Conservation (phyloP, 2,113 vertebrate genomes). For the Oncorhynchus kisutch region DNA sequence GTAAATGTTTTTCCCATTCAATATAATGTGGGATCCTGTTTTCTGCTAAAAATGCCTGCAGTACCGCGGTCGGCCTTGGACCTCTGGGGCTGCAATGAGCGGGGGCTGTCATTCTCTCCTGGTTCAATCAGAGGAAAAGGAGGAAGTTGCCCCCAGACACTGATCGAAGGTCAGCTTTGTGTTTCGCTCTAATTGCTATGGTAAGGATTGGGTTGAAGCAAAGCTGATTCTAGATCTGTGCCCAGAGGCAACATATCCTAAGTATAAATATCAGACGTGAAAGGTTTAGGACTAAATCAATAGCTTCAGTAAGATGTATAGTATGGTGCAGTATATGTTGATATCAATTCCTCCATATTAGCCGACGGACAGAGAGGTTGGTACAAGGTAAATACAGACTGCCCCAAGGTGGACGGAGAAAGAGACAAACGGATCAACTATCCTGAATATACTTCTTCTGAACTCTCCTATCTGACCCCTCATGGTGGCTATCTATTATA, state of each 20-base stretch:
- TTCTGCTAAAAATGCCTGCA: too few species aligned
- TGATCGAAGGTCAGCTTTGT: neutral
- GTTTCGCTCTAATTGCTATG: neutral
- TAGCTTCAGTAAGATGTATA: neutral
- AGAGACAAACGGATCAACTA: neutral
- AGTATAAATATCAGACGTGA: neutral
- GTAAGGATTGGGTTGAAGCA: neutral
- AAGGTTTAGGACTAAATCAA: neutral
- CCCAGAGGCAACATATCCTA: neutral
- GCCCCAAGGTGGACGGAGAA: neutral
- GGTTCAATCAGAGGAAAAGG: constrained; percentile 39
- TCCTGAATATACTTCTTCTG: neutral
- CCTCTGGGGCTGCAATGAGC: too few species aligned
- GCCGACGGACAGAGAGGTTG: neutral
- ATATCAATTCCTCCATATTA: neutral
- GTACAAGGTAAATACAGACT: neutral
- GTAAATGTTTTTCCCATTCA: too few species aligned
- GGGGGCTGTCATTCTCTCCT: too few species aligned
- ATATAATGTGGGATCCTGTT: too few species aligned
- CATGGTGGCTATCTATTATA: too few species aligned
- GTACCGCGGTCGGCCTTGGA: too few species aligned
- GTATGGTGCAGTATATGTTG: too few species aligned
- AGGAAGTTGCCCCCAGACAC: neutral
- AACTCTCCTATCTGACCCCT: neutral
- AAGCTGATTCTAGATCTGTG: neutral